Conservation (phyloP, 1,140 invertebrate species). For the Globodera ellingtonae region DNA sequence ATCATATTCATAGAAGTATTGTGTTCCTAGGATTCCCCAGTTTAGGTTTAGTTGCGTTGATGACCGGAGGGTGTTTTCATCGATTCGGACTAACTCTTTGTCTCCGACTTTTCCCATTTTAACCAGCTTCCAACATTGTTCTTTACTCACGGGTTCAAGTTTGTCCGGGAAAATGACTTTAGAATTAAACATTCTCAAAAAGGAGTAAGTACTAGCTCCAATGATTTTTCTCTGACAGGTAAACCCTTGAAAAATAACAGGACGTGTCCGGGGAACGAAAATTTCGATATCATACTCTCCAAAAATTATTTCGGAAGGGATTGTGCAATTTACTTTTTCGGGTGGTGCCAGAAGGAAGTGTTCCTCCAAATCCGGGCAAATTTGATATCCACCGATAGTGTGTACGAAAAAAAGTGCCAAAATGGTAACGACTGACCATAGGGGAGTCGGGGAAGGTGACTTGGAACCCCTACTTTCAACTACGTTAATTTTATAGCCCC, state of each 20-base stretch:
- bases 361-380: background rate
- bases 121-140: background rate
- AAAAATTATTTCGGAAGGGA: background rate
- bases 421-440: background rate
- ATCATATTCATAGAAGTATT: background rate
- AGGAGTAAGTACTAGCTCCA: background rate
- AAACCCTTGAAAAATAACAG: conserved; percentile 6
- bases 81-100: background rate
- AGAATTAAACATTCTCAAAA: background rate
- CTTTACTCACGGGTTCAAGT: background rate
- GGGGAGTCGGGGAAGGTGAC: background rate
- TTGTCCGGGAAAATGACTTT: conserved; percentile 1
- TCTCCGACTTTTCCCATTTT: background rate
- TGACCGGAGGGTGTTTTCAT: background rate
- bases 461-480: background rate
- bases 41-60: background rate
- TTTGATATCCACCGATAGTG: background rate
- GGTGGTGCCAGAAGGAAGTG: background rate
- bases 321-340: background rate
- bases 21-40: background rate
- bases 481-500: conserved; percentile 2
- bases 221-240: background rate
- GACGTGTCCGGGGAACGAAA: background rate
- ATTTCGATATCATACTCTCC: background rate
- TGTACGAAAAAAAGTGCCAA: background rate